Percentiles rank a stretch among this genome's conserved stretches.
phyloP scores from a whole-genome alignment of 2,888 invertebrate genomes.

The Acleris cristana region DNA sequence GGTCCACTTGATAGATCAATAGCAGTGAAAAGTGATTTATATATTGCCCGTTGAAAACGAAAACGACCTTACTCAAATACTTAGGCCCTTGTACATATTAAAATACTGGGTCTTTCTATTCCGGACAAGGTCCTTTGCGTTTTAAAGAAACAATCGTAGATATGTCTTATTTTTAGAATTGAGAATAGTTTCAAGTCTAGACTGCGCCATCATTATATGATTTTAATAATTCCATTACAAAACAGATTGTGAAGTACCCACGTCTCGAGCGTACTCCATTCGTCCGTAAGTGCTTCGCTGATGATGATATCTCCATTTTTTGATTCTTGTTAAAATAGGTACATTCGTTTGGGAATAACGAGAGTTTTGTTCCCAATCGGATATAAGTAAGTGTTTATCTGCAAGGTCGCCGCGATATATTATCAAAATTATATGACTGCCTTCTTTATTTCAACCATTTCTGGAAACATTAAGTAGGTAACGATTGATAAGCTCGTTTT shows the following conservation, averaged over 20 bases:
- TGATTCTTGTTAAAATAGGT: not conserved
- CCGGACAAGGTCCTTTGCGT: too few species aligned
- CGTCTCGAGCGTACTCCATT: not conserved
- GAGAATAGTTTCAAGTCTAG: not conserved
- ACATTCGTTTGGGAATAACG: conserved; percentile 21
- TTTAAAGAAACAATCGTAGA: too few species aligned
- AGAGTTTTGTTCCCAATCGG: conserved; percentile 14
- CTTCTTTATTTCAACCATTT: not conserved
- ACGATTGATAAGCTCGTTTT: not conserved
- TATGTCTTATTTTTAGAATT: too few species aligned
- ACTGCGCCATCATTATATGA: too few species aligned
- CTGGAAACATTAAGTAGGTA: not conserved
- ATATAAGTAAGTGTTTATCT: conserved; percentile 2
- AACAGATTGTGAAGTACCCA: too few species aligned
- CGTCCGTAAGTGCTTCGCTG: conserved; percentile 1
- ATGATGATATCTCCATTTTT: conserved; percentile 16
- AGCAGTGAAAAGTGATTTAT: too few species aligned
- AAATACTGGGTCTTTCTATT: too few species aligned
- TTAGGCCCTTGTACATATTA: too few species aligned
- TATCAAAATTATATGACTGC: not conserved
- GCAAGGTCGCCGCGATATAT: not conserved
- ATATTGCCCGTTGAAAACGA: too few species aligned
- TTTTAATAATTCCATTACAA: too few species aligned
- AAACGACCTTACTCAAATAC: too few species aligned
- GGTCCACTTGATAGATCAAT: too few species aligned